These are phyloP conservation scores for Parotocinclus haroldoi DNA, from an alignment of 2,797 vertebrate species.

Conservation along the genomic window DNA sequence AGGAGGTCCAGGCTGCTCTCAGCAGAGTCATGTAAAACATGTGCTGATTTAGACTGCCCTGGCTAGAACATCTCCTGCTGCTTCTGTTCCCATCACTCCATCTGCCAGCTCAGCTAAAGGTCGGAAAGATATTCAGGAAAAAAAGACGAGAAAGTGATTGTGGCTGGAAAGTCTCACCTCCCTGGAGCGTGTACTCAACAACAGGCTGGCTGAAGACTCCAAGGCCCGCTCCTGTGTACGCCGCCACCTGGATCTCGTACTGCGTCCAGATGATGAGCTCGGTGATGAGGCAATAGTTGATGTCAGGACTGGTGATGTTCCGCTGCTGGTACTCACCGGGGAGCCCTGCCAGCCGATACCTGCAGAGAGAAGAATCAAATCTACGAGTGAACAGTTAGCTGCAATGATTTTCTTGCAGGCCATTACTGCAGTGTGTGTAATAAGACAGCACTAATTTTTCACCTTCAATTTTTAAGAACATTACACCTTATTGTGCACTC, in stretches of 20 bases:
- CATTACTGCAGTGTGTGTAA: slow-evolving; percentile 33
- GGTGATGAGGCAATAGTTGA: slow-evolving; percentile 91
- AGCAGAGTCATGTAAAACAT: slow-evolving; percentile 18
- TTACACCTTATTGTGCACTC: slow-evolving; percentile 3
- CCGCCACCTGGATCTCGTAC: slow-evolving; percentile 96
- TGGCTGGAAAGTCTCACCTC: slow-evolving; percentile 76
- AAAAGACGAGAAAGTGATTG: slow-evolving; percentile 40
- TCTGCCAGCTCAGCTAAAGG: slow-evolving; percentile 19
- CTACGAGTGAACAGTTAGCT: slow-evolving; percentile 43
- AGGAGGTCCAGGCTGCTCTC: slow-evolving; percentile 23
- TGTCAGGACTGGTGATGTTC: slow-evolving; percentile 92
- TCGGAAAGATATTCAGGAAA: slow-evolving; percentile 6
- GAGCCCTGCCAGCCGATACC: slow-evolving; percentile 91
- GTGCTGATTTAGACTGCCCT: slow-evolving; percentile 9
- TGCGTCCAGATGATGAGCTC: slow-evolving; percentile 98
- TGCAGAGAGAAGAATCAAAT: slow-evolving; percentile 55
- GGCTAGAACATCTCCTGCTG: slow-evolving; percentile 6
- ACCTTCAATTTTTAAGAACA: slow-evolving; percentile 20
- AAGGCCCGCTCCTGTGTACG: slow-evolving; percentile 88
- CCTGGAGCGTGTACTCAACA: slow-evolving; percentile 89
- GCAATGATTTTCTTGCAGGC: slow-evolving; percentile 44
- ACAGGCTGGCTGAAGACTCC: slow-evolving; percentile 87
- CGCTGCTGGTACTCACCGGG: slow-evolving; percentile 90
- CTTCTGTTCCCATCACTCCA: slow-evolving; percentile 5
- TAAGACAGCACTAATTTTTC: slow-evolving; percentile 16